Conservation (phyloP, 2,113 vertebrate genomes). For the Sorex fumeus region DNA sequence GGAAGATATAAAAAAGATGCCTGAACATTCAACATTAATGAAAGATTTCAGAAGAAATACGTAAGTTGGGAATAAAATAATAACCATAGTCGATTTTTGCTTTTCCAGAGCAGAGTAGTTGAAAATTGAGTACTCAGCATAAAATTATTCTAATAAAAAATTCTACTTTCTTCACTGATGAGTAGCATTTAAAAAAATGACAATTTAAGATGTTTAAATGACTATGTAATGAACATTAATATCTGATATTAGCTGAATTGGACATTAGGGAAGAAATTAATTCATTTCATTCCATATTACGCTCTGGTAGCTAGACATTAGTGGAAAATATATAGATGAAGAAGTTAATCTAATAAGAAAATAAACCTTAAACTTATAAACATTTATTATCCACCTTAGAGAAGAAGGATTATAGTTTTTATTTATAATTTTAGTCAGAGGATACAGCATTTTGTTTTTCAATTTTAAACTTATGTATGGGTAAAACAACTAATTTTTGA, state of each 20-base stretch:
- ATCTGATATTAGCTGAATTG: slow-evolving; percentile 35
- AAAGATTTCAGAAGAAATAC: slow-evolving; percentile 99
- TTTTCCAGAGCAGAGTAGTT: slow-evolving; percentile 53
- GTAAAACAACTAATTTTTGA: slow-evolving; percentile 53
- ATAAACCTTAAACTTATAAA: not conserved
- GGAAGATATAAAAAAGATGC: slow-evolving; percentile 99
- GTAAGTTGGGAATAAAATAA: slow-evolving; percentile 90
- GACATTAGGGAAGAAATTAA: not conserved
- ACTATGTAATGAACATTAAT: not conserved
- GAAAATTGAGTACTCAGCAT: slow-evolving; percentile 32
- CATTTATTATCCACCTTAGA: slow-evolving; percentile 19
- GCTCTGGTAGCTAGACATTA: slow-evolving; percentile 30
- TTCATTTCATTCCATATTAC: slow-evolving; percentile 53
- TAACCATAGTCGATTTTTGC: slow-evolving; percentile 51
- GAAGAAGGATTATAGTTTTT: slow-evolving; percentile 6
- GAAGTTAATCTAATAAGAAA: not conserved
- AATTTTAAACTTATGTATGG: slow-evolving; percentile 24
- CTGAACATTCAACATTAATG: slow-evolving; percentile 99
- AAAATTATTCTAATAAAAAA: slow-evolving; percentile 40
- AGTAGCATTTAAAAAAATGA: no score
- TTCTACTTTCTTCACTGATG: not conserved
- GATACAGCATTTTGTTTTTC: not conserved
- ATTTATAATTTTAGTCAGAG: not conserved
- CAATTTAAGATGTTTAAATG: slow-evolving; percentile 48
- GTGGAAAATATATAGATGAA: not conserved